These are phyloP conservation scores for Polydrusus pterygomalis DNA, from an alignment of 2,888 invertebrate genomes.

Conservation along the genomic window DNA sequence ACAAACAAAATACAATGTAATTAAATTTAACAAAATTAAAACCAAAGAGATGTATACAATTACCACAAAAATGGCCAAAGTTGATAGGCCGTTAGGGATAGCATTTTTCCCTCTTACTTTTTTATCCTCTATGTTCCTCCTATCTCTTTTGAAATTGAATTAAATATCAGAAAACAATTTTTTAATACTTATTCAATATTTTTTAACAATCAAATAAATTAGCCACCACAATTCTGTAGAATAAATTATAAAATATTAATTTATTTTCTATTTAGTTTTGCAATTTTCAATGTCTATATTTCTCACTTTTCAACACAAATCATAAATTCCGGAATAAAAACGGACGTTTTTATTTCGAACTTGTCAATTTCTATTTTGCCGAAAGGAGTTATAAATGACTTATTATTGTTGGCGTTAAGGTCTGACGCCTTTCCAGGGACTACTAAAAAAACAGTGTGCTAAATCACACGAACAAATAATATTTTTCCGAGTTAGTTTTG, in stretches of 20 bases:
- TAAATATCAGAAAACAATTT: no score
- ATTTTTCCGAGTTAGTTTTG: not conserved
- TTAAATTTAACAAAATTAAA: not conserved
- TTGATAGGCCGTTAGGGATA: not conserved
- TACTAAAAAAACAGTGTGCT: not conserved
- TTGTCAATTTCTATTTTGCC: not conserved
- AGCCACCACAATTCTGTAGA: not conserved
- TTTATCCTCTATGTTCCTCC: no score
- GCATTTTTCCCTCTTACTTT: no score
- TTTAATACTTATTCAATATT: no score
- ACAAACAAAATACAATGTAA: not conserved
- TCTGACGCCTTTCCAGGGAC: not conserved
- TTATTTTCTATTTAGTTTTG: not conserved
- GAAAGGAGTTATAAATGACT: conserved; percentile 3
- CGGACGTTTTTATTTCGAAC: conserved; percentile 3
- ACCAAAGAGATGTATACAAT: not conserved
- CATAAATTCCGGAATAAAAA: conserved; percentile 6
- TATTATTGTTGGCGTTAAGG: not conserved
- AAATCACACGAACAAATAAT: not conserved
- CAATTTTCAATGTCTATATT: not conserved
- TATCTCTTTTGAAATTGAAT: no score
- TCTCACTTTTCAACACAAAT: conserved; percentile 1
- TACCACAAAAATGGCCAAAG: not conserved
- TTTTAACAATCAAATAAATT: no score
- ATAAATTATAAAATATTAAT: not conserved